These are phyloP conservation scores for Falco columbarius DNA, from an alignment of 2,797 vertebrate genomes.

Conservation along the genomic window DNA sequence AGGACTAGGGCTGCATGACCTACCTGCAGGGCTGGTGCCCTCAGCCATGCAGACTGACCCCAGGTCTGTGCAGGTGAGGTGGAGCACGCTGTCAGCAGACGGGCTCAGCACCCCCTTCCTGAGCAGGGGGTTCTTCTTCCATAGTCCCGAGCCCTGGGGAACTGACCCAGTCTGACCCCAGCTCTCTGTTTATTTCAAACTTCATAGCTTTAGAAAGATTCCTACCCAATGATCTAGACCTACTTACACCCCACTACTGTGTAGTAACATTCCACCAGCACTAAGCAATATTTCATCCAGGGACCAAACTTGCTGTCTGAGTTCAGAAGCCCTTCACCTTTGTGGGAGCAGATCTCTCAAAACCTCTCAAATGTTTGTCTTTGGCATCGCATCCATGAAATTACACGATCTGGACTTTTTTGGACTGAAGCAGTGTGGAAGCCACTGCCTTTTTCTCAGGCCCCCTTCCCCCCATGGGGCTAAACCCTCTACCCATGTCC, in stretches of 20 bases:
- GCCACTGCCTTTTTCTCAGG: neutral
- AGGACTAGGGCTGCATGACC: neutral
- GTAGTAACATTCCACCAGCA: neutral
- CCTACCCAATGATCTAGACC: neutral
- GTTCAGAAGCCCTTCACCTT: neutral
- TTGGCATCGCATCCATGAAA: neutral
- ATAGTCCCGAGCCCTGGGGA: neutral
- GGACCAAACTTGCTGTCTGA: neutral
- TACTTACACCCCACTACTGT: neutral
- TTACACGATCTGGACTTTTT: neutral
- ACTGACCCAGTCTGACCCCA: neutral
- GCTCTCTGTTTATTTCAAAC: conserved; percentile 6
- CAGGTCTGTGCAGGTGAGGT: neutral
- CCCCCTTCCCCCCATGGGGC: neutral
- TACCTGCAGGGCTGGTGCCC: neutral
- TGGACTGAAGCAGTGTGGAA: neutral
- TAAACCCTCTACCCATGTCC: neutral
- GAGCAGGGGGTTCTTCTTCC: neutral
- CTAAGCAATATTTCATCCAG: conserved; percentile 22
- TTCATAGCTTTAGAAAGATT: conserved; percentile 27
- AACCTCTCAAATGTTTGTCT: conserved; percentile 1
- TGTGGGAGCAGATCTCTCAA: neutral
- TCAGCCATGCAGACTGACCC: neutral
- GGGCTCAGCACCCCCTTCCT: neutral
- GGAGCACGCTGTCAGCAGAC: fast-evolving